Evolutionary conservation across 2,113 vertebrate species (phyloP).

Genomic region (Strix aluco): DNA sequence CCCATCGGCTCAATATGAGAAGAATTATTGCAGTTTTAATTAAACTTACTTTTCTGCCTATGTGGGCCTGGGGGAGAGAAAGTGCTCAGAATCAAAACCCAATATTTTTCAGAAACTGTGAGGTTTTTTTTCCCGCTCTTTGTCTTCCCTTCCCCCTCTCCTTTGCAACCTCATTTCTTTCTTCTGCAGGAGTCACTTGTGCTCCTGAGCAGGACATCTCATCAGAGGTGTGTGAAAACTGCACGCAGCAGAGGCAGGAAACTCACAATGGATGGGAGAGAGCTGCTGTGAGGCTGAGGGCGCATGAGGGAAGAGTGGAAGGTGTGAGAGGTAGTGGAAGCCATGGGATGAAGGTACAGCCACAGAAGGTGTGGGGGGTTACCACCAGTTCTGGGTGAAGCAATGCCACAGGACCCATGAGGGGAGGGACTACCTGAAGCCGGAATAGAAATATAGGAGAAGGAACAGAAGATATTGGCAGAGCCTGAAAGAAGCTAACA

Average conservation of each 20-base stretch:
- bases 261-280: rapidly evolving
- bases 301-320: background rate
- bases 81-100: background rate
- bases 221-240: background rate
- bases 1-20: background rate
- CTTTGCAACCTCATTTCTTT: background rate
- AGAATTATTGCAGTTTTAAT: conserved; percentile 39
- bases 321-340: background rate
- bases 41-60: conserved; percentile 8
- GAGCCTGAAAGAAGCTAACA: background rate
- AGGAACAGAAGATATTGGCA: background rate
- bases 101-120: background rate
- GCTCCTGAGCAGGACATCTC: background rate
- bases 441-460: background rate
- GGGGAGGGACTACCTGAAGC: background rate
- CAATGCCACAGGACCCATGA: background rate
- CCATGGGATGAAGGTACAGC: background rate
- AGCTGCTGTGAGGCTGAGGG: background rate
- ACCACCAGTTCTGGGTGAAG: background rate
- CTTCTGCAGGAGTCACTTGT: background rate
- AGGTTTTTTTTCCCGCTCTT: background rate
- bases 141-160: background rate
- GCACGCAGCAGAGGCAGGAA: background rate
- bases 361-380: background rate
- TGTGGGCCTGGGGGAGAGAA: background rate